Evolutionary conservation across 2,797 vertebrate genomes (phyloP), one percentile per base, ranked within the genome.

Genomic region (Astyanax mexicanus): DNA sequence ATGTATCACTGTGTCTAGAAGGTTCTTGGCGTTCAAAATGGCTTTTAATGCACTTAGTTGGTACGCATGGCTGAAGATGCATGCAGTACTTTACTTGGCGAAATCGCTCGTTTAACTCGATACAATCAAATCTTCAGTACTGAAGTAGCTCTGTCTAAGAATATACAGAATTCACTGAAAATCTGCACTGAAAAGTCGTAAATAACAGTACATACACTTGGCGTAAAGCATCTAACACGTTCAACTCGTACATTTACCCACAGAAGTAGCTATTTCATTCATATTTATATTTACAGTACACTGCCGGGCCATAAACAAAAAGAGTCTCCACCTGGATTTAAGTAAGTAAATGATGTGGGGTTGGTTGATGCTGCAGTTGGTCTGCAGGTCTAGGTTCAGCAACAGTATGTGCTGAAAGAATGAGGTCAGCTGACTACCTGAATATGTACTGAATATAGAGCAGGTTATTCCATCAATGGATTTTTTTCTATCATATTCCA

Each of bases 1-100:
- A 37, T 57, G 13, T 52, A 58, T 27, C 40, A 12, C 42, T 51
- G 13, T 75, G 13, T 75, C n/a, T 61, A 49, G 44, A 29, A n/a
- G 66, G 37, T 73, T 65, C 58, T 75, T 74, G 35, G 75, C 32
- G 70, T 67, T 61, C 11, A 35, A 44, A 51, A 44, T 69, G 25
- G 68, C 69, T 45, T 29, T 65, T 52, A 82, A 79, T 77, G 69
- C 66, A 75, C 71, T 67, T 44, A 13, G 54, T 54, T 40, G 19
- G 25, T 51, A 38, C 8, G 23, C 52, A 52, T 52, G 70, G 60
- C 27, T 42, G 15, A 54, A 61, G 69, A 69, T 61, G 70, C 64
- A 62, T 3, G 11, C 12, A 25, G 27, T 66, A 29, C 29, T 40
- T 70, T 58, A 52, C 47, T 19, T 49, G 55, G 70, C 19, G 38